Conservation (phyloP, 2,113 vertebrate species). For the rabbit (Oryctolagus cuniculus) region DNA sequence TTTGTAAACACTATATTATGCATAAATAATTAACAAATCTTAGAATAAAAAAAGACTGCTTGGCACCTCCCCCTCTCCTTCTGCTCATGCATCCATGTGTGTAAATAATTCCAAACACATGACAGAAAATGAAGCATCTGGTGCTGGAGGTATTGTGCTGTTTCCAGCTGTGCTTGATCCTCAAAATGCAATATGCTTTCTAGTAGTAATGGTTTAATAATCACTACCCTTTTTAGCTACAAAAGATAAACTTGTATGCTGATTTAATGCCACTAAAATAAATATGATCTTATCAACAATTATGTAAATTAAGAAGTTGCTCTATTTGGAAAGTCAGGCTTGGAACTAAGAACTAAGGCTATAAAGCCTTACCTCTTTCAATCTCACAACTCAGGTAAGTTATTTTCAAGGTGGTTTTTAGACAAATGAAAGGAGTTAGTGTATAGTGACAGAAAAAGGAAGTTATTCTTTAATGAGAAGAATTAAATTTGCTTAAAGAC, state of each 20-base stretch:
- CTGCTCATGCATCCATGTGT: not conserved
- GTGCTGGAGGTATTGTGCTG: not conserved
- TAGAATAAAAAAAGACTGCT: not conserved
- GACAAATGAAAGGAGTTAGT: not conserved
- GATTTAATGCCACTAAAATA: conserved; percentile 67
- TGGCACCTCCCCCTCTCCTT: not conserved
- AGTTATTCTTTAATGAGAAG: not conserved
- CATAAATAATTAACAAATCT: not conserved
- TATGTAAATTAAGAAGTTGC: conserved; percentile 43
- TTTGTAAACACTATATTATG: not conserved
- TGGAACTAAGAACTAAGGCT: not conserved
- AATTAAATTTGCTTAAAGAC: not conserved
- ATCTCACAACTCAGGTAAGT: not conserved
- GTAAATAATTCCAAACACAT: conserved; percentile 62
- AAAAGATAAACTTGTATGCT: conserved; percentile 58
- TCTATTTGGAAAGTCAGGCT: conserved; percentile 27
- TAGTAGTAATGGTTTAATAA: conserved; percentile 69
- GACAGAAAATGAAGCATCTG: conserved; percentile 65
- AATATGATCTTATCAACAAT: conserved; percentile 14
- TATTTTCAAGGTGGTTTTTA: not conserved
- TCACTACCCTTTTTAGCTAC: conserved; percentile 50
- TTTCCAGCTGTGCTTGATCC: conserved; percentile 57
- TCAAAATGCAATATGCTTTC: conserved; percentile 67
- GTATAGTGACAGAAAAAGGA: not conserved
- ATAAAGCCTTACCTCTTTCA: not conserved